Evolutionary conservation across 2,797 vertebrate genomes (phyloP), one percentile per base, ranked within the genome.

Genomic region (Amblyopsis hoosieri): DNA sequence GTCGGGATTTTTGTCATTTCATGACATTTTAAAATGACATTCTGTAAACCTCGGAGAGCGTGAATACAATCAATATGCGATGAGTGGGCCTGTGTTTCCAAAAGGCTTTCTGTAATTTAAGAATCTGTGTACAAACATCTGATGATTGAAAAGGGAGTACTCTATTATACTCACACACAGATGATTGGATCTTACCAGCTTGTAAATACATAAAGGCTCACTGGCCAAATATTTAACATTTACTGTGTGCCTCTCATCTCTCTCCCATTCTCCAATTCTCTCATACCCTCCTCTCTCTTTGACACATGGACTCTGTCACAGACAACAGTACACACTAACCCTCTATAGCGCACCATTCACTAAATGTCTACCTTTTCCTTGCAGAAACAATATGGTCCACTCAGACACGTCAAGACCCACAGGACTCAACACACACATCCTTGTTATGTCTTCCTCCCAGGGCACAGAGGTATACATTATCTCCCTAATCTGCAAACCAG

Each of bases 81-180:
- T 66, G 79, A 85, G 79, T 80, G 71, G 78, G 82, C 74, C 77
- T 69, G 74, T 78, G 85, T 89, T 89, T 89, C 84, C 80, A 80
- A 71, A 79, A 86, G 74, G 75, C 87, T 89, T 87, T 87, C 86
- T 88, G 91, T 89, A 91, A 91, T 87, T 83, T 84, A 86, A 90
- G 84, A 87, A 64, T 78, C 78, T 88, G 87, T 89, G 85, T 89
- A 90, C 87, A 92, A 90, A 91, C 87, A 90, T 85, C 75, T 84
- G 87, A 86, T 89, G 89, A 88, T 83, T 84, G 87, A 88, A 89
- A 82, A 89, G 78, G 81, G 83, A 86, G 83, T 80, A 62, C 82
- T 82, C 79, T 53, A 88, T 89, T 85, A 84, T 82, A 62, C 82
- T 88, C 74, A 73, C 83, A 80, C 81, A 85, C 83, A 85, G 60